These are phyloP conservation scores for Pseudeuparius sepicola DNA, from an alignment of 2,888 invertebrate genomes.

Conservation along the genomic window DNA sequence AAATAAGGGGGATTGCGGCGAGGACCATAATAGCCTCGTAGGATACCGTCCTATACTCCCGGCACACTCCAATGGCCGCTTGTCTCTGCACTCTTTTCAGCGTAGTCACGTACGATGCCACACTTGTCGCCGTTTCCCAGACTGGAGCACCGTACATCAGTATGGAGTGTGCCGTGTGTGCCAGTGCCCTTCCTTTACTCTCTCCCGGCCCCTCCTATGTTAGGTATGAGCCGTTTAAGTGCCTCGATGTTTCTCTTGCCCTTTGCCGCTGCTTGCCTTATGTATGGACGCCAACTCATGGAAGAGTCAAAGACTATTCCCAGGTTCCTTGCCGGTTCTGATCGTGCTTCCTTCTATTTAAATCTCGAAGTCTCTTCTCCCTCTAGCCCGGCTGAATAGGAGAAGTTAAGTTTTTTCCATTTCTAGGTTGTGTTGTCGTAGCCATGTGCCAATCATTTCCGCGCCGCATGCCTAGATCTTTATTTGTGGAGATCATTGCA, in stretches of 20 bases:
- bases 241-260: not conserved
- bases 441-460: too few species aligned
- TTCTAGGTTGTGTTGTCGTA: too few species aligned
- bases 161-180: constrained; percentile 5
- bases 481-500: constrained; percentile 8
- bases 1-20: constrained; percentile 11
- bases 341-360: too few species aligned
- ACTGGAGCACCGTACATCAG: constrained; percentile 10
- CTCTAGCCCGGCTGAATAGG: too few species aligned
- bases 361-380: too few species aligned
- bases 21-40: constrained; percentile 13
- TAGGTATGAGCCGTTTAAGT: constrained; percentile 2
- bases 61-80: constrained; percentile 11
- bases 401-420: too few species aligned
- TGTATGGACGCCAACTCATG: not conserved
- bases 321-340: too few species aligned
- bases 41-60: constrained; percentile 14
- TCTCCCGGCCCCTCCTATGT: constrained; percentile 9
- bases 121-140: constrained; percentile 8
- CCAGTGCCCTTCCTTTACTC: constrained; percentile 7
- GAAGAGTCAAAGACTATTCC: too few species aligned
- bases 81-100: constrained; percentile 12
- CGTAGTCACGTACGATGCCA: constrained; percentile 6
- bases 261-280: not conserved
- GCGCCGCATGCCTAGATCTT: constrained; percentile 1